Evolutionary conservation across 1,140 invertebrate species (phyloP), one percentile per base, ranked within the genome.

Genomic region (Oryctes rhinoceros): DNA sequence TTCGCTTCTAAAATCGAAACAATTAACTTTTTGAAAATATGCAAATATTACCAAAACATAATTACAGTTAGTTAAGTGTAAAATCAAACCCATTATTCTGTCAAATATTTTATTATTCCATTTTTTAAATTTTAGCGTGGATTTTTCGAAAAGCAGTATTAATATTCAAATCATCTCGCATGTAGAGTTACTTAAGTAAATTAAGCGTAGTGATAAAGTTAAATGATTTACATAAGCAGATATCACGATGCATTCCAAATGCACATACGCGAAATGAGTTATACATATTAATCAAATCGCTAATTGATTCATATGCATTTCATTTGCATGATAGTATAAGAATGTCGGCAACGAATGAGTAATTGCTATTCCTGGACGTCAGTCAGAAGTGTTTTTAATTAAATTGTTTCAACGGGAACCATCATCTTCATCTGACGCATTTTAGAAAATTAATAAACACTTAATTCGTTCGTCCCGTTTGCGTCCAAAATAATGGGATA

Each of bases 221-320:
- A 9, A 4, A 71, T 30, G 11, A 71, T 71, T 71, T 71, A 71
- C 65, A 71, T 71, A 71, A 71, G 65, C 65, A 71, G 20, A 35
- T 13, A 71, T 71, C 7, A 37, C 13, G 65, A 71, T 71, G 20
- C 11, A 24, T 71, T 24, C 65, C 35, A 71, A 24, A 71, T 71
- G 65, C 65, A 71, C 65, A 71, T 24, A 24, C 24, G 20, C 65
- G 65, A 24, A 71, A 71, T 71, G 65, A 71, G 24, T 35, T 76
- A 76, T 76, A 76, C 75, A 76, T 76, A 76, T 76, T 76, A 76
- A 76, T 76, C 47, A 47, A 49, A 35, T 10, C 10, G 10, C 44
- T 76, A 76, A 76, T 76, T 76, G 75, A 76, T 76, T 76, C 75
- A 76, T 76, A 76, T 76, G 75, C 75, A 76, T 76, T 76, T 76